Conservation (phyloP, 2,888 invertebrate genomes). For the Amphipyra berbera region DNA sequence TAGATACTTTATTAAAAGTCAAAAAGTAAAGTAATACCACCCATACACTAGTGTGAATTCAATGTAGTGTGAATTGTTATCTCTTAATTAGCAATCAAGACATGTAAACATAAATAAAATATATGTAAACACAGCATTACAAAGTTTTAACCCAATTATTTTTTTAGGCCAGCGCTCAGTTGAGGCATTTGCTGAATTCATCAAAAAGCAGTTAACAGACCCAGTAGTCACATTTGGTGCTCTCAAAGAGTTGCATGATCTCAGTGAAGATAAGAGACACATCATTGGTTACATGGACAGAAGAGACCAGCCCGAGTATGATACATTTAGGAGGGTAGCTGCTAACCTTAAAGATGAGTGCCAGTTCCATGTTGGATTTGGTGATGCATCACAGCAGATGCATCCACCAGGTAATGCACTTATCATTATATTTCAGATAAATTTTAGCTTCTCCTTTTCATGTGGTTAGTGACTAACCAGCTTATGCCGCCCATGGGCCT, state of each 20-base stretch:
- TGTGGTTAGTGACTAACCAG: too few species aligned
- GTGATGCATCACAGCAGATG: constrained; percentile 94
- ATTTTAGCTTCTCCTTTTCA: neutral
- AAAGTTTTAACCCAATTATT: too few species aligned
- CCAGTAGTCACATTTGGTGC: constrained; percentile 94
- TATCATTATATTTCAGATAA: neutral
- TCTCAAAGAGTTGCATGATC: constrained; percentile 92
- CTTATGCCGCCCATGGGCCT: too few species aligned
- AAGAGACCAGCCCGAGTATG: constrained; percentile 94
- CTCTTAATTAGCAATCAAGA: too few species aligned
- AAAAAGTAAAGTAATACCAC: too few species aligned
- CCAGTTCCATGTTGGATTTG: constrained; percentile 97
- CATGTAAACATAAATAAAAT: too few species aligned
- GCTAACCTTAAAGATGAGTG: constrained; percentile 98
- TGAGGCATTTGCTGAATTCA: constrained; percentile 96
- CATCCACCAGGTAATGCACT: constrained; percentile 92
- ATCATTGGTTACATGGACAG: constrained; percentile 97
- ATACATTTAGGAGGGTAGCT: constrained; percentile 94
- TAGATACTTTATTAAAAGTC: too few species aligned
- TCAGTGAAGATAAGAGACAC: constrained; percentile 95
- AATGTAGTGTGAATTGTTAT: too few species aligned
- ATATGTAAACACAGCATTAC: too few species aligned
- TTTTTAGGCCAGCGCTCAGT: constrained; percentile 93
- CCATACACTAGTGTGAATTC: too few species aligned
- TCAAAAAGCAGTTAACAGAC: constrained; percentile 96